These are phyloP conservation scores for Trachops cirrhosus DNA, from an alignment of 2,797 vertebrate genomes.

Conservation along the genomic window DNA sequence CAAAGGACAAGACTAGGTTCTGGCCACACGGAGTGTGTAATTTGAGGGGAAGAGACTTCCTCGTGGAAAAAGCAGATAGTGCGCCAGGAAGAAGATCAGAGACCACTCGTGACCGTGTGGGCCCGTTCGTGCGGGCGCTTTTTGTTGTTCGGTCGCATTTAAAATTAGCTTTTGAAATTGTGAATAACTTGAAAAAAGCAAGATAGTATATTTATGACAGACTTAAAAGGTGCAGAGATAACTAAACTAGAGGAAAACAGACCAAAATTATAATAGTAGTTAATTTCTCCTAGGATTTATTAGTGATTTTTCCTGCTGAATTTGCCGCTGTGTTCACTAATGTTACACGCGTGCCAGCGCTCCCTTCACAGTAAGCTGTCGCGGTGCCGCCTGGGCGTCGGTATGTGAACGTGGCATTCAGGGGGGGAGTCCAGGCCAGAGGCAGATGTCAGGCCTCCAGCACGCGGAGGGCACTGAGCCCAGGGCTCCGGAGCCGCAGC, in stretches of 20 bases:
- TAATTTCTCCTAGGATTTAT: not conserved
- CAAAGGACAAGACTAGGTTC: not conserved
- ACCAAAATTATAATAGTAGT: not conserved
- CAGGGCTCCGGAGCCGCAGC: too few species aligned
- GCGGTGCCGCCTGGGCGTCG: fast-evolving
- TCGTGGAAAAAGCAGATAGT: not conserved
- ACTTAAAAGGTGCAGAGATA: not conserved
- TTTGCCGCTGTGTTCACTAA: not conserved
- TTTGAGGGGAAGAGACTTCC: not conserved
- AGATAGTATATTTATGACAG: not conserved
- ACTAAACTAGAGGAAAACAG: not conserved
- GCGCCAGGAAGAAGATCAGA: not conserved
- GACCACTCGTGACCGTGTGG: too few species aligned
- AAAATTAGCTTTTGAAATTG: constrained; percentile 24
- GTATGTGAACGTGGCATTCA: not conserved
- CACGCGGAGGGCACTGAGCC: fast-evolving
- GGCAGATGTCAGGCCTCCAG: fast-evolving
- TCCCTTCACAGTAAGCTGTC: not conserved
- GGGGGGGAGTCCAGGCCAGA: not conserved
- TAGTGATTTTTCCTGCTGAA: not conserved
- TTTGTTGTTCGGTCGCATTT: not conserved
- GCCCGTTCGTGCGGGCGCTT: not conserved
- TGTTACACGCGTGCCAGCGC: not conserved
- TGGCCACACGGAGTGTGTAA: not conserved
- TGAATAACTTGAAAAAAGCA: not conserved